Conservation (phyloP, 2,888 invertebrate genomes). For the Eupithecia insigniata region DNA sequence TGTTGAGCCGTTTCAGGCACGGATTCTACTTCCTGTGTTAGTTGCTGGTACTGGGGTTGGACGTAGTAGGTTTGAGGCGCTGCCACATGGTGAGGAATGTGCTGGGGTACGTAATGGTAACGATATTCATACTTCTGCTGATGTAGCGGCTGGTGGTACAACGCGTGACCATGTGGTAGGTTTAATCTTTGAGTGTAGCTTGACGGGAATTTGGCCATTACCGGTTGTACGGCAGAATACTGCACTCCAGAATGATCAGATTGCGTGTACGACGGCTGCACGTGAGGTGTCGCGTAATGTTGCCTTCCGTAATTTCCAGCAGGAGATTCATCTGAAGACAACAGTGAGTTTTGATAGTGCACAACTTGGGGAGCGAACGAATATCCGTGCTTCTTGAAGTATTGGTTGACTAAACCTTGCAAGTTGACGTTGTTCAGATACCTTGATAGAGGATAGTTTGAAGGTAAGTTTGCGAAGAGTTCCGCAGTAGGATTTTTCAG, state of each 20-base stretch:
- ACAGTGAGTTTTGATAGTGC: slow-evolving; percentile 61
- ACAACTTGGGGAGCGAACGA: slow-evolving; percentile 72
- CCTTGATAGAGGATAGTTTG: slow-evolving; percentile 81
- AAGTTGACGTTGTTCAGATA: slow-evolving; percentile 83
- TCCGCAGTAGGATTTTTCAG: slow-evolving; percentile 80
- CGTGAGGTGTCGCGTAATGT: slow-evolving; percentile 71
- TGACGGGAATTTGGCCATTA: slow-evolving; percentile 76
- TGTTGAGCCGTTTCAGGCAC: slow-evolving; percentile 48
- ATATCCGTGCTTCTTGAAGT: slow-evolving; percentile 77
- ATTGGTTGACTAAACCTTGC: slow-evolving; percentile 81
- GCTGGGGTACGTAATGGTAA: slow-evolving; percentile 66
- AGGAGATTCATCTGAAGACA: slow-evolving; percentile 49
- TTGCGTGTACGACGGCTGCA: slow-evolving; percentile 74
- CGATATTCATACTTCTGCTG: slow-evolving; percentile 70
- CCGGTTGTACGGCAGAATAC: slow-evolving; percentile 79
- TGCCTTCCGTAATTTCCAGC: slow-evolving; percentile 60
- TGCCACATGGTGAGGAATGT: slow-evolving; percentile 41
- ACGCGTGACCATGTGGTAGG: slow-evolving; percentile 60
- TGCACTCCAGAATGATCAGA: slow-evolving; percentile 76
- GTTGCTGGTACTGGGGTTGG: slow-evolving; percentile 65
- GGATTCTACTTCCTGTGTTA: slow-evolving; percentile 49
- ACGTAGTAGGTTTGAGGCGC: slow-evolving; percentile 63
- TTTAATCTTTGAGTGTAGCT: slow-evolving; percentile 65
- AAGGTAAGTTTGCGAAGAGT: slow-evolving; percentile 83
- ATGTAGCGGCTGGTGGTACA: slow-evolving; percentile 64